Evolutionary conservation across 2,797 vertebrate genomes (phyloP), one percentile per base, ranked within the genome.

Genomic region (Catamblyrhynchus diadema): DNA sequence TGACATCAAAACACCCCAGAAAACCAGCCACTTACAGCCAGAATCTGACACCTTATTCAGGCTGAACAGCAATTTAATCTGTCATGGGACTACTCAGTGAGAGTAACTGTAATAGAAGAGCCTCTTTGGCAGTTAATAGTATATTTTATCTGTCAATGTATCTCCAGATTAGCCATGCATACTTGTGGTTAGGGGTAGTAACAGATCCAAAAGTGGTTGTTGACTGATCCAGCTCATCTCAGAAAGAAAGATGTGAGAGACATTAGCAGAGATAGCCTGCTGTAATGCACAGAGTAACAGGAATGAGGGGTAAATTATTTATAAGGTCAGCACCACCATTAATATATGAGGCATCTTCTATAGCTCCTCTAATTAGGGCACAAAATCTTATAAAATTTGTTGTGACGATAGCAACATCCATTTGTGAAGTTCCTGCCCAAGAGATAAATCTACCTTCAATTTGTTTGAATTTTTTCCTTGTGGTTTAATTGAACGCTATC

Each of bases 1-100:
- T 37, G 73, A 93, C 80, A 95, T 95, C 85, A 93, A 92, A 94
- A 84, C 56, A 90, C 33, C 45, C 66, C 35, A 64, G 80, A 90
- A 96, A 94, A 90, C 91, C 88, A 97, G 37, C 66, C 71, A 93
- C 48, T 94, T 94, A 86, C 24, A 93, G 81, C 41, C 70, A 90
- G 86, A 92, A 82, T 82, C 53, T 90, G 90, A 94, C 82, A 96
- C 91, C 60, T 84, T 93, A 82, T 72, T 96, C 80, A 86, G 32
- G 67, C 85, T 95, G 94, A 96, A 88, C 48, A 82, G 83, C 71
- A 93, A 95, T 94, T 96, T 90, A 93, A 50, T 94, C 83, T 94
- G 88, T 84, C 37, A 6, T 91, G 89, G 77, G 95, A 92, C 67
- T 93, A 71, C 67, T 94, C 80, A 82, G 45, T 57, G 42, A 71